Conservation (phyloP, 2,888 invertebrate genomes). For the Apodemia hepburni region DNA sequence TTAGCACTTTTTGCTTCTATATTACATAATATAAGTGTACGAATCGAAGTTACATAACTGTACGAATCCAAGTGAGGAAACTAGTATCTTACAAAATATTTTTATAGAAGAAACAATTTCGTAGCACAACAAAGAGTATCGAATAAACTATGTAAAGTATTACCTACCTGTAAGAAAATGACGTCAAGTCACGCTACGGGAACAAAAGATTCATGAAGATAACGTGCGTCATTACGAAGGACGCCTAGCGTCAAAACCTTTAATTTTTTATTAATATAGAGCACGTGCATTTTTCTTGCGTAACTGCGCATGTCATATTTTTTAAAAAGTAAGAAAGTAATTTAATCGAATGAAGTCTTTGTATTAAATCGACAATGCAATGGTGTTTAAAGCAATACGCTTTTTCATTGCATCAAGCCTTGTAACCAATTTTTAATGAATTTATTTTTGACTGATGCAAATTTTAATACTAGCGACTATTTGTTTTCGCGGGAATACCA, state of each 20-base stretch:
- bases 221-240: conserved; percentile 5
- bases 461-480: too few relatives aligned
- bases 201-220: conserved; percentile 15
- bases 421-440: too few relatives aligned
- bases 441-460: too few relatives aligned
- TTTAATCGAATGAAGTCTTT: too few relatives aligned
- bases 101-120: not conserved
- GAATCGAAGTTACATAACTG: not conserved
- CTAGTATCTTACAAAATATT: not conserved
- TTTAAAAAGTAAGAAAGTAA: too few relatives aligned
- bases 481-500: too few relatives aligned
- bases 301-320: too few relatives aligned
- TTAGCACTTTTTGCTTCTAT: too few relatives aligned
- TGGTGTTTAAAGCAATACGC: too few relatives aligned
- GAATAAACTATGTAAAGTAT: conserved; percentile 12
- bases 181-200: conserved; percentile 4
- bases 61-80: not conserved
- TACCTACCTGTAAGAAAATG: conserved; percentile 8
- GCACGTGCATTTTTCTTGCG: not conserved
- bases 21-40: not conserved
- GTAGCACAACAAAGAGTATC: conserved; percentile 3
- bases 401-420: too few relatives aligned
- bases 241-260: not conserved
- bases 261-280: not conserved
- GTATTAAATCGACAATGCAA: too few relatives aligned